phyloP scores from a whole-genome alignment of 1,140 invertebrate species.

The Laupala kohalensis region DNA sequence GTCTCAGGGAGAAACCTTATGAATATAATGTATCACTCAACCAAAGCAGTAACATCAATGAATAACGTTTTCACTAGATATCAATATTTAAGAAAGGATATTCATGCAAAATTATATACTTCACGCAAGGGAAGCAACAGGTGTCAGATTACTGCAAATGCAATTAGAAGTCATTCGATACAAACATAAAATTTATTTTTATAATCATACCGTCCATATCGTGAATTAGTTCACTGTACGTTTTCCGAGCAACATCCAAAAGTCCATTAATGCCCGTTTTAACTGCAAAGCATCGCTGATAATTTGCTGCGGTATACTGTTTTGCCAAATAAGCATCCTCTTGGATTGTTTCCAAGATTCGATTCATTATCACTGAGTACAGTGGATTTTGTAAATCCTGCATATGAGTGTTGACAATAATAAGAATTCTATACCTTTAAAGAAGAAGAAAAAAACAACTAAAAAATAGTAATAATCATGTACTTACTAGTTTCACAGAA shows the following conservation, averaged over 20 bases:
- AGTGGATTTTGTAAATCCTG: conserved; percentile 31
- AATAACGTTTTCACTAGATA: no score
- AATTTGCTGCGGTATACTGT: conserved; percentile 46
- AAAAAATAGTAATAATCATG: not conserved
- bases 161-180: no score
- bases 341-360: conserved; percentile 54
- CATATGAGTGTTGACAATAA: not conserved
- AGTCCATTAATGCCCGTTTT: conserved; percentile 57
- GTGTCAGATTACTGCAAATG: no score
- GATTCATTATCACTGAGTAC: conserved; percentile 42
- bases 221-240: conserved; percentile 62
- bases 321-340: conserved; percentile 50
- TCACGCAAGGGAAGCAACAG: no score
- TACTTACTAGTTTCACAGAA: conserved; percentile 42
- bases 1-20: no score
- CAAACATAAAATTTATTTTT: no score
- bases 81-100: no score
- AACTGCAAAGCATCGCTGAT: conserved; percentile 75
- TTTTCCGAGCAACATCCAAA: conserved; percentile 62
- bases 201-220: conserved; percentile 62
- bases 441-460: no score
- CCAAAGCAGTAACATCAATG: no score
- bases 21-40: no score
- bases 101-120: no score
- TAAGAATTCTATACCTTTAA: not conserved